These are phyloP conservation scores for Geotria australis DNA, from an alignment of 2,797 vertebrate species.

Conservation along the genomic window DNA sequence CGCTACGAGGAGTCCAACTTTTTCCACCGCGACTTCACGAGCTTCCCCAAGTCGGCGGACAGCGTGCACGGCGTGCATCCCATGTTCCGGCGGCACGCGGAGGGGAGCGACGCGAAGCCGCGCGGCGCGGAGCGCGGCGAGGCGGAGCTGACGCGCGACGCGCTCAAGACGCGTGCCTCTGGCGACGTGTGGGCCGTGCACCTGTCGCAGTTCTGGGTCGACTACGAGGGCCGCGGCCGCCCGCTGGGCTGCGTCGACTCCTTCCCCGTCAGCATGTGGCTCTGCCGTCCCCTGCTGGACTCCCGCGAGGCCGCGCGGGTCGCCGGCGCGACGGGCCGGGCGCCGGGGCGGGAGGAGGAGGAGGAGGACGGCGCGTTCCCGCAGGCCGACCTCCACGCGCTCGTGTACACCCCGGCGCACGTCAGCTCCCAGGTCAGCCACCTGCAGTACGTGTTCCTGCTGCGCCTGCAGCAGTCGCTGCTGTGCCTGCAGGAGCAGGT, in stretches of 20 bases:
- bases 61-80: conserved; percentile 36
- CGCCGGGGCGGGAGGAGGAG: conserved; percentile 18
- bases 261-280: conserved; percentile 50
- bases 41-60: conserved; percentile 29
- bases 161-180: conserved; percentile 30
- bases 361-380: conserved; percentile 6
- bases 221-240: conserved; percentile 51
- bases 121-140: conserved; percentile 17
- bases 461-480: conserved; percentile 56
- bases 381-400: conserved; percentile 33
- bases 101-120: conserved; percentile 39
- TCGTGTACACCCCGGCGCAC: conserved; percentile 34
- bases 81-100: conserved; percentile 28
- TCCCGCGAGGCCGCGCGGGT: conserved; percentile 2
- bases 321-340: conserved; percentile 18
- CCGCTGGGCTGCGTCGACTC: conserved; percentile 43
- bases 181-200: conserved; percentile 52
- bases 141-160: conserved; percentile 22
- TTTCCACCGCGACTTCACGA: conserved; percentile 23
- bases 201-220: conserved; percentile 27
- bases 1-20: conserved; percentile 27
- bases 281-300: conserved; percentile 13
- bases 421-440: conserved; percentile 53
- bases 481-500: conserved; percentile 39
- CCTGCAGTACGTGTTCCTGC: conserved; percentile 68